Conservation (phyloP, 2,888 invertebrate species). For the Eurytoma californica region DNA sequence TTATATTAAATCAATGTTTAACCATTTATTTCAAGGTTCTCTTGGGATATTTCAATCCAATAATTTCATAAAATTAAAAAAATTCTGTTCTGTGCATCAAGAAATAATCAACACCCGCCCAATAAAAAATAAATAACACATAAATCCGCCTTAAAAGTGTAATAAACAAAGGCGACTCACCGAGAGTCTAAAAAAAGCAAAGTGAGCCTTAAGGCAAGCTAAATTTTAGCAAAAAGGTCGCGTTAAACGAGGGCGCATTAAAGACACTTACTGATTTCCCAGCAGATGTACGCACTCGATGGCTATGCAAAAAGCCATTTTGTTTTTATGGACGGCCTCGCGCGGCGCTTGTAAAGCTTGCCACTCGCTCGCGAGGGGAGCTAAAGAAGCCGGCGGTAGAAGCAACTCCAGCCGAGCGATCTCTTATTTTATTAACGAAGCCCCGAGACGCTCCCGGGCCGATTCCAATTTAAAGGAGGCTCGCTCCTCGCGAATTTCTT, state of each 20-base stretch:
- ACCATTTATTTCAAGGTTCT: too few relatives aligned
- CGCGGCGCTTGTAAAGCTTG: conserved; percentile 19
- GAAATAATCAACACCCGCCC: too few relatives aligned
- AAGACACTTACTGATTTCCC: conserved; percentile 52
- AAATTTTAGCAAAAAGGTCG: conserved; percentile 29
- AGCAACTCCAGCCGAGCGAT: conserved; percentile 36
- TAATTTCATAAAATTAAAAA: too few relatives aligned
- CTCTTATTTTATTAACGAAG: conserved; percentile 54
- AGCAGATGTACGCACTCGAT: conserved; percentile 32
- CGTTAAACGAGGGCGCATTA: conserved; percentile 13
- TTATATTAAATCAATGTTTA: too few relatives aligned
- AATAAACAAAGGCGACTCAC: too few relatives aligned
- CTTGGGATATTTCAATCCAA: too few relatives aligned
- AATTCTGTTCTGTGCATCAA: too few relatives aligned
- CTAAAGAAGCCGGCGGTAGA: not conserved
- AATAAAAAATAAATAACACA: too few relatives aligned
- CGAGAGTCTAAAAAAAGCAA: not conserved
- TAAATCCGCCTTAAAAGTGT: too few relatives aligned
- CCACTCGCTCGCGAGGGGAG: conserved; percentile 13
- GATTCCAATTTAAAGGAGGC: conserved; percentile 41
- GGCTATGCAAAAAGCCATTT: conserved; percentile 64
- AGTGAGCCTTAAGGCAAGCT: not conserved
- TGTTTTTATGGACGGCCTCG: conserved; percentile 70
- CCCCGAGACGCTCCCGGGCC: not conserved
- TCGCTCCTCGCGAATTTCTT: conserved; percentile 46